Conservation (phyloP, 2,113 vertebrate species). For the Thamnaconus septentrionalis region DNA sequence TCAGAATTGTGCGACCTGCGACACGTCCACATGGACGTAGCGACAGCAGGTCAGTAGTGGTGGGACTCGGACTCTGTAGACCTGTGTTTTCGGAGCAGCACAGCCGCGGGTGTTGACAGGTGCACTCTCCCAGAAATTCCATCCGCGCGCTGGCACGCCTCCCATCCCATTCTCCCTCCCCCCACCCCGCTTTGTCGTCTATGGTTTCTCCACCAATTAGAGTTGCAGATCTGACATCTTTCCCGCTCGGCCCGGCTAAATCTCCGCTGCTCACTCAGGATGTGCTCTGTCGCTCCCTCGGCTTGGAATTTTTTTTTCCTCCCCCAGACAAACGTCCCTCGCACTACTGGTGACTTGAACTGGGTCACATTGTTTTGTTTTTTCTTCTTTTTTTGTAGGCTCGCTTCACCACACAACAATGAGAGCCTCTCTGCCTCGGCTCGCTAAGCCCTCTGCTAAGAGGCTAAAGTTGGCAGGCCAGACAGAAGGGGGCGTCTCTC, state of each 20-base stretch:
- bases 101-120: too few relatives aligned
- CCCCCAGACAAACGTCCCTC: conserved; percentile 24
- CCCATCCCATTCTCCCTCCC: too few relatives aligned
- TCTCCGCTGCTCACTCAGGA: conserved; percentile 21
- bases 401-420: conserved; percentile 56
- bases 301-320: conserved; percentile 17
- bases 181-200: neutral
- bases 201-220: conserved; percentile 42
- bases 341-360: conserved; percentile 34
- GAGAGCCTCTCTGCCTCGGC: conserved; percentile 33
- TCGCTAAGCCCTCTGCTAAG: conserved; percentile 57
- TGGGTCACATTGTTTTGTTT: conserved; percentile 43
- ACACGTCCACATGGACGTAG: too few relatives aligned
- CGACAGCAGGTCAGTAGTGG: too few relatives aligned
- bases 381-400: conserved; percentile 23
- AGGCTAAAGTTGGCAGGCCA: conserved; percentile 58
- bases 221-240: conserved; percentile 42
- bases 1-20: too few relatives aligned
- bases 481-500: conserved; percentile 37
- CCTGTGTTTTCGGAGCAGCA: too few relatives aligned
- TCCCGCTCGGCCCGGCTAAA: conserved; percentile 37
- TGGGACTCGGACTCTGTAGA: too few relatives aligned
- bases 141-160: too few relatives aligned
- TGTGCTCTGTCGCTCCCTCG: conserved; percentile 36
- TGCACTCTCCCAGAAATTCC: too few relatives aligned